Percentiles rank a stretch among this genome's conserved stretches.
These are phyloP conservation scores for Phaenicophaeus curvirostris DNA, from an alignment of 2,797 vertebrate species.

Conservation along the genomic window DNA sequence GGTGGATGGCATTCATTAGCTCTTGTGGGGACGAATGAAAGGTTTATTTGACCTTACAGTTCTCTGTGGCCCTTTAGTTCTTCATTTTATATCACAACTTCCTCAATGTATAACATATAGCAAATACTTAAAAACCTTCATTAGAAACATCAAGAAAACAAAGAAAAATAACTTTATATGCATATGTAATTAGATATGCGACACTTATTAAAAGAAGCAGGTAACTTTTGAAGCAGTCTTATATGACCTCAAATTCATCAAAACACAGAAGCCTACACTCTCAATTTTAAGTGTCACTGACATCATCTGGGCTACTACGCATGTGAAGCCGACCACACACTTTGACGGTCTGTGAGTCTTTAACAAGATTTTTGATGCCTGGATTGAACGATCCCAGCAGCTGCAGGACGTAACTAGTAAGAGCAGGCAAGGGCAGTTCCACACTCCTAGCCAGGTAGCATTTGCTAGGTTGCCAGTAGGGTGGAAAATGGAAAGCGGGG, in stretches of 20 bases:
- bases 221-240: background rate
- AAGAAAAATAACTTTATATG: background rate
- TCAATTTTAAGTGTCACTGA: background rate
- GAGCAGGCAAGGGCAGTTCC: background rate
- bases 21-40: background rate
- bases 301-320: background rate
- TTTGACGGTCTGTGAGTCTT: background rate
- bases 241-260: background rate
- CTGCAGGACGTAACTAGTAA: background rate
- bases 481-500: background rate
- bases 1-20: background rate
- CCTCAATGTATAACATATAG: background rate
- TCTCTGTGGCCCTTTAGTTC: background rate
- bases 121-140: background rate
- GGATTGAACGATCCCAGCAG: background rate
- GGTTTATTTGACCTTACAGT: background rate
- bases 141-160: background rate
- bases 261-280: background rate
- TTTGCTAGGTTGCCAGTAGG: background rate
- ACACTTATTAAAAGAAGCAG: background rate
- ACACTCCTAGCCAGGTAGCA: background rate
- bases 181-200: background rate
- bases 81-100: background rate
- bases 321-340: background rate
- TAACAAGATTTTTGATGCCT: background rate